Evolutionary conservation across 1,140 invertebrate genomes (phyloP).

Genomic region (Drosophila nebulosa): DNA sequence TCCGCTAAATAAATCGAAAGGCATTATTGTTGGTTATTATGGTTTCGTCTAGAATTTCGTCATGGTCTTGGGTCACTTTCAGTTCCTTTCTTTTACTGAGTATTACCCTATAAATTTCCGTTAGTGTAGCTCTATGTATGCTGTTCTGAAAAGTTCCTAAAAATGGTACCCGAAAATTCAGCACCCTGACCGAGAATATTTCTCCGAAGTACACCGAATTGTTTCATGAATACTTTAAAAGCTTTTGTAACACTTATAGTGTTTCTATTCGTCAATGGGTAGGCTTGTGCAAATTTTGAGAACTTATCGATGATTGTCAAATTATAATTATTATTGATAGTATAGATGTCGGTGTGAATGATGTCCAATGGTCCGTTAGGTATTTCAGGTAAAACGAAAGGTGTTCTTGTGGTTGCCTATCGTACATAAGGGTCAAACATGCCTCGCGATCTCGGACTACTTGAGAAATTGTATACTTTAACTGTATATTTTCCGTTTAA

Average conservation of each 20-base stretch:
- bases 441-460: background rate
- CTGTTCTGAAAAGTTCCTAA: background rate
- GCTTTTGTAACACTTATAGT: background rate
- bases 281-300: constrained; percentile 6
- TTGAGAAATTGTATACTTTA: background rate
- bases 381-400: background rate
- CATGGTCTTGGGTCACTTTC: background rate
- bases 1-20: constrained; percentile 10
- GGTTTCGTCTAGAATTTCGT: constrained; percentile 7
- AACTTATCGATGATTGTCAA: constrained; percentile 11
- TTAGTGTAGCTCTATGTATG: background rate
- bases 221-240: background rate
- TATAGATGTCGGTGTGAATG: background rate
- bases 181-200: background rate
- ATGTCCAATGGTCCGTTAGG: background rate
- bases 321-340: background rate
- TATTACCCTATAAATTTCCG: constrained; percentile 10
- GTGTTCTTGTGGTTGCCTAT: constrained; percentile 3
- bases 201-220: background rate
- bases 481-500: constrained; percentile 1
- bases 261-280: background rate
- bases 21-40: constrained; percentile 16
- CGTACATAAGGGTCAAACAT: background rate
- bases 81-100: background rate
- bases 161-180: background rate